Percentiles rank a stretch among this genome's conserved stretches.
phyloP scores from a whole-genome alignment of 2,797 vertebrate species.

The Sebastes hubbsi region DNA sequence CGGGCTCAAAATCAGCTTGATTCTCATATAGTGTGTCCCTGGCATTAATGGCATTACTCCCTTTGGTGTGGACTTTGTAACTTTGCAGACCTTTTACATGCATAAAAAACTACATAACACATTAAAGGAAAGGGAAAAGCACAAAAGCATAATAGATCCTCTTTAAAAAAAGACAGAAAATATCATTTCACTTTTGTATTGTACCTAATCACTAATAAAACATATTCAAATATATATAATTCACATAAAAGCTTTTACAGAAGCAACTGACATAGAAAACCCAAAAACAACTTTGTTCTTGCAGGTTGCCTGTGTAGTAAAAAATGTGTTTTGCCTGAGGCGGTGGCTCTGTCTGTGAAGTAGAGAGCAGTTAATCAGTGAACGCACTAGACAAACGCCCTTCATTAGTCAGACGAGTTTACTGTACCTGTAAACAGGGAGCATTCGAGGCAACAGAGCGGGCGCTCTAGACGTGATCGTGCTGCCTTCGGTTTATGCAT shows the following conservation, averaged over 20 bases:
- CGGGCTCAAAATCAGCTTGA: no score
- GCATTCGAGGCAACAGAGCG: background rate
- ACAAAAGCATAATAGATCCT: no score
- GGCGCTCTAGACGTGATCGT: background rate
- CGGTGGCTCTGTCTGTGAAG: background rate
- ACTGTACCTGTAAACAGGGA: slow-evolving; percentile 4
- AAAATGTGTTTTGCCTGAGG: background rate
- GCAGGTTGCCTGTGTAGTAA: background rate
- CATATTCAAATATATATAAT: background rate
- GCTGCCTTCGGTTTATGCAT: background rate
- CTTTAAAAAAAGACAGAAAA: background rate
- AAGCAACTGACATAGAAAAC: background rate
- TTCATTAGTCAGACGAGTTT: background rate
- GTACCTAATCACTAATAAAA: background rate
- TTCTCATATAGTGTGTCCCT: no score
- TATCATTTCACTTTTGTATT: background rate
- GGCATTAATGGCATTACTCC: no score
- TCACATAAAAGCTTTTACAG: background rate
- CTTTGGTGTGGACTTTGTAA: no score
- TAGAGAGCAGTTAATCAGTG: background rate
- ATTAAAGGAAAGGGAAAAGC: no score
- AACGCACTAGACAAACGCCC: background rate
- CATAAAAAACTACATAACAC: no score
- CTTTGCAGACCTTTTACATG: no score
- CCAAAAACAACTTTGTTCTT: background rate